Percentiles rank a stretch among this genome's conserved stretches.
These are phyloP conservation scores for Liasis olivaceus DNA, from an alignment of 2,797 vertebrate genomes.

Conservation along the genomic window DNA sequence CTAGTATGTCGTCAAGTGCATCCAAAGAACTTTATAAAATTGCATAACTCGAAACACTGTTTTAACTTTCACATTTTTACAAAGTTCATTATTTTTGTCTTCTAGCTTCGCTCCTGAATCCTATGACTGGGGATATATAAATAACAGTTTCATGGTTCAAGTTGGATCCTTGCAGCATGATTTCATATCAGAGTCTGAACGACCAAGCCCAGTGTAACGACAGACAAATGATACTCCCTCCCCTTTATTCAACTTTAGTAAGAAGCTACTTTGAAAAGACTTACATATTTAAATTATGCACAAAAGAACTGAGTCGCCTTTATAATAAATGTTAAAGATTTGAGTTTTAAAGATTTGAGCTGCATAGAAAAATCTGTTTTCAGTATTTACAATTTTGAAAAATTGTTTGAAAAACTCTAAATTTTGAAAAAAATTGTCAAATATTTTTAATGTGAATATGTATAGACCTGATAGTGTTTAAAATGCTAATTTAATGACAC, in stretches of 20 bases:
- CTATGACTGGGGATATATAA: slow-evolving; percentile 87
- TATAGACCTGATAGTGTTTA: slow-evolving; percentile 56
- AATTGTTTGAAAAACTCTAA: not conserved
- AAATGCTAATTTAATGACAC: slow-evolving; percentile 61
- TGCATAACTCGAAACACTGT: not conserved
- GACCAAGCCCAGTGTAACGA: slow-evolving; percentile 76
- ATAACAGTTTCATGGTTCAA: slow-evolving; percentile 83
- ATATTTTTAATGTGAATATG: slow-evolving; percentile 64
- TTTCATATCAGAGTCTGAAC: slow-evolving; percentile 74
- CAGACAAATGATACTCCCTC: not conserved
- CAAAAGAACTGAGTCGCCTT: not conserved
- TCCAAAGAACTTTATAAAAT: not conserved
- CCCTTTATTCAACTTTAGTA: slow-evolving; percentile 48
- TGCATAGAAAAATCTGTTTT: slow-evolving; percentile 59
- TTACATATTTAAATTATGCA: slow-evolving; percentile 57
- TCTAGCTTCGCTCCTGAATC: slow-evolving; percentile 85
- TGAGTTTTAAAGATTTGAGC: slow-evolving; percentile 25
- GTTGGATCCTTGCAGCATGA: slow-evolving; percentile 79
- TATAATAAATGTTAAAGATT: slow-evolving; percentile 3
- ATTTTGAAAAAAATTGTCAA: slow-evolving; percentile 52
- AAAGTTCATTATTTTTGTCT: slow-evolving; percentile 28
- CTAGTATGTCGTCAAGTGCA: not conserved
- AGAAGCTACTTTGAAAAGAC: slow-evolving; percentile 35
- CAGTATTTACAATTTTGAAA: slow-evolving; percentile 66
- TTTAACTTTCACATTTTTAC: not conserved